Conservation (phyloP, 2,797 vertebrate genomes). For the Enteromius afrohamiltoni region DNA sequence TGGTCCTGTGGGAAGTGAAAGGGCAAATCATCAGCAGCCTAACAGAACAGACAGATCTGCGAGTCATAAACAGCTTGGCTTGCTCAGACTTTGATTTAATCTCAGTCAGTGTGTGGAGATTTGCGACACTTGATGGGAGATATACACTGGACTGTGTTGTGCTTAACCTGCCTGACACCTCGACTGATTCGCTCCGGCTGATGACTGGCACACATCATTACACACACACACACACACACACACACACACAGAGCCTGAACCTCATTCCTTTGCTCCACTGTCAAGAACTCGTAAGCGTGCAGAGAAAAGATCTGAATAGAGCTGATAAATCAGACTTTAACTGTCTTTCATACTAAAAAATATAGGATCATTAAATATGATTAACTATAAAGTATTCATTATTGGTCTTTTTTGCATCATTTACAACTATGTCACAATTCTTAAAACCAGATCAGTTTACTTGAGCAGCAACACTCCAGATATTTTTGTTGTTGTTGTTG, state of each 20-base stretch:
- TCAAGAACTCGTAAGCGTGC: slow-evolving; percentile 20
- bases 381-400: background rate
- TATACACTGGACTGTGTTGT: slow-evolving; percentile 71
- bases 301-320: background rate
- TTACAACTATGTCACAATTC: background rate
- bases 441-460: background rate
- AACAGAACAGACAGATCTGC: slow-evolving; percentile 17
- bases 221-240: slow-evolving; percentile 64
- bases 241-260: background rate
- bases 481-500: background rate
- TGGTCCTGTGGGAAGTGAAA: background rate
- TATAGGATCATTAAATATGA: background rate
- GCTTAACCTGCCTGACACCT: slow-evolving; percentile 74
- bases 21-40: background rate
- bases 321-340: background rate
- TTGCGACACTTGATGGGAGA: slow-evolving; percentile 70
- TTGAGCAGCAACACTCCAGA: background rate
- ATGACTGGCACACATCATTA: slow-evolving; percentile 65
- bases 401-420: background rate
- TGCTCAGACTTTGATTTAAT: slow-evolving; percentile 72
- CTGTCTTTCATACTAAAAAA: background rate
- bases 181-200: slow-evolving; percentile 67
- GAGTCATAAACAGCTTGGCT: slow-evolving; percentile 65
- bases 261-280: slow-evolving; percentile 17
- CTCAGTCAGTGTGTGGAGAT: slow-evolving; percentile 66